phyloP scores from a whole-genome alignment of 1,140 invertebrate species.

The Drosophila gunungcola region DNA sequence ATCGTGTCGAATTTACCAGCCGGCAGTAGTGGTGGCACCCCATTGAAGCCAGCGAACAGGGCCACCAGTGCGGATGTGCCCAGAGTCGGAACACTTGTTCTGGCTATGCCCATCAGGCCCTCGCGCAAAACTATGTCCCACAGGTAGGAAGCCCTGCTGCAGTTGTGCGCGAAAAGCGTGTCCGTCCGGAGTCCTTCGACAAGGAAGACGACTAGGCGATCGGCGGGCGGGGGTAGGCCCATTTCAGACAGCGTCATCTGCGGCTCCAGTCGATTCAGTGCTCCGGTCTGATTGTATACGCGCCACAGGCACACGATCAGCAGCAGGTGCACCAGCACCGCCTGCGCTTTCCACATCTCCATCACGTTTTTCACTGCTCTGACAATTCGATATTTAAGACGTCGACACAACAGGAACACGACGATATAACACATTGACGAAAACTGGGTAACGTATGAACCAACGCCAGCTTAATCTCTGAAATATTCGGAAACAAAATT shows the following conservation, averaged over 20 bases:
- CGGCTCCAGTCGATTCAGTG: conserved; percentile 86
- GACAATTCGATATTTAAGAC: conserved; percentile 4
- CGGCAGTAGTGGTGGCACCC: conserved; percentile 97
- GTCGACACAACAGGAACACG: conserved; percentile 18
- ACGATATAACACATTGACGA: conserved; percentile 6
- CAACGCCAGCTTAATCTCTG: conserved; percentile 19
- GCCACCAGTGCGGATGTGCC: conserved; percentile 98
- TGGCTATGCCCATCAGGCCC: conserved; percentile 94
- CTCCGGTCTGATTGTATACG: conserved; percentile 88
- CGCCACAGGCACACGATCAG: conserved; percentile 87
- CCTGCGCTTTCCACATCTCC: conserved; percentile 73
- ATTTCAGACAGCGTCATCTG: conserved; percentile 83
- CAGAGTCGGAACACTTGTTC: conserved; percentile 96
- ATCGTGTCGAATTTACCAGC: conserved; percentile 96
- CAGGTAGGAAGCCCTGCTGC: conserved; percentile 49
- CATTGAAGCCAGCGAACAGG: conserved; percentile 96
- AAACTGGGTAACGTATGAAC: conserved; percentile 7
- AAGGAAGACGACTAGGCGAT: conserved; percentile 92
- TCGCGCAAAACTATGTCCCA: conserved; percentile 76
- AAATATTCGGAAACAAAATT: neutral
- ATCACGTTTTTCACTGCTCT: neutral
- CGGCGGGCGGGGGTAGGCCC: conserved; percentile 87
- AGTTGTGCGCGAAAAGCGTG: conserved; percentile 87
- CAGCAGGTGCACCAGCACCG: conserved; percentile 85
- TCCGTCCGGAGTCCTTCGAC: conserved; percentile 95